Conservation (phyloP, 1,140 invertebrate genomes). For the Drosophila ambigua region DNA sequence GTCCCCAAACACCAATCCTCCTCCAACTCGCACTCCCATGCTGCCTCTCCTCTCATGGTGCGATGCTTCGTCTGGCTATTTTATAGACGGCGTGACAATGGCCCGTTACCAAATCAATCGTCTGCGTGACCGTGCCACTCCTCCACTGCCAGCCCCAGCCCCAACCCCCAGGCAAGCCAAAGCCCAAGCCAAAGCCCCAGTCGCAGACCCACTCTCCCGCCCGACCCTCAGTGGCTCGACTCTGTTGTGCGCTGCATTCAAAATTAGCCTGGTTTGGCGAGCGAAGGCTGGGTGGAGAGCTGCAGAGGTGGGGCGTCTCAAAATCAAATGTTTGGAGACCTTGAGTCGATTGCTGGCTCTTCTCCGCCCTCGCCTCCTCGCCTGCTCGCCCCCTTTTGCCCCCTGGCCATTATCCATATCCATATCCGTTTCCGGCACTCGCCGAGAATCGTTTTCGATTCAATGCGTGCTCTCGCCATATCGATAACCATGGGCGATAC, state of each 20-base stretch:
- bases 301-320: slow-evolving; percentile 10
- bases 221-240: neutral
- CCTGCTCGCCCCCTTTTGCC: neutral
- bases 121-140: slow-evolving; percentile 62
- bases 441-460: slow-evolving; percentile 50
- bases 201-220: no score
- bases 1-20: neutral
- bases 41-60: neutral
- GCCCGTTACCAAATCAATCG: slow-evolving; percentile 77
- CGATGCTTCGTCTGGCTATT: slow-evolving; percentile 17
- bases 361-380: no score
- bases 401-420: slow-evolving; percentile 37
- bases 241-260: slow-evolving; percentile 74
- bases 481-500: slow-evolving; percentile 34
- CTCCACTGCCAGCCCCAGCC: neutral
- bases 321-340: slow-evolving; percentile 76
- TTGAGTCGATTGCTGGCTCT: slow-evolving; percentile 39
- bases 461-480: slow-evolving; percentile 51
- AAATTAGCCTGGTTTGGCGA: slow-evolving; percentile 50
- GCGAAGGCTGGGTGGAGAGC: neutral
- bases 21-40: neutral
- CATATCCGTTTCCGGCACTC: slow-evolving; percentile 69
- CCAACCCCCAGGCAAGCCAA: no score
- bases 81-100: slow-evolving; percentile 73
- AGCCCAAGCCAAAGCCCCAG: no score